phyloP scores from a whole-genome alignment of 2,113 vertebrate genomes.

The Podiceps cristatus region DNA sequence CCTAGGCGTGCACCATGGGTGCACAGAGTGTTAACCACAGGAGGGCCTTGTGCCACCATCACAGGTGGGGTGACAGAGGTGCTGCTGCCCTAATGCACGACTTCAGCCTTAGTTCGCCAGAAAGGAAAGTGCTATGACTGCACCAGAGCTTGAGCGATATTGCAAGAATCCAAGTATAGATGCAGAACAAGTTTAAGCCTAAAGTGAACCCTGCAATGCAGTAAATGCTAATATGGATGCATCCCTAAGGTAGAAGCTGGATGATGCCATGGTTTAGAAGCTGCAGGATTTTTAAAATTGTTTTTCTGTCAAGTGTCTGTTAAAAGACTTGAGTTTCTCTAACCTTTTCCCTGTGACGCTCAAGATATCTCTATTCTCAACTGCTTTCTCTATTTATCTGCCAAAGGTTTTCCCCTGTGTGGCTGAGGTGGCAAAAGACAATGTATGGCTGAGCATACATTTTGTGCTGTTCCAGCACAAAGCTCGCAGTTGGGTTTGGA shows the following conservation, averaged over 20 bases:
- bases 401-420: not conserved
- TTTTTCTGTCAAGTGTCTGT: not conserved
- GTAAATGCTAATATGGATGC: not conserved
- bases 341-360: not conserved
- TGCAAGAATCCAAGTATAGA: not conserved
- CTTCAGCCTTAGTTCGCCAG: not conserved
- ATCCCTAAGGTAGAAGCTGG: not conserved
- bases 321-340: not conserved
- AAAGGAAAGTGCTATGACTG: not conserved
- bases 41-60: not conserved
- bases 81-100: not conserved
- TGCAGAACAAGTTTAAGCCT: not conserved
- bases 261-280: not conserved
- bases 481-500: not conserved
- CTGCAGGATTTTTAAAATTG: not conserved
- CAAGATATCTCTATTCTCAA: not conserved
- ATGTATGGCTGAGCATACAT: not conserved
- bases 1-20: fast-evolving
- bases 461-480: not conserved
- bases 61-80: not conserved
- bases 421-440: not conserved
- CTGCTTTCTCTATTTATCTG: not conserved
- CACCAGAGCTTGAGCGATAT: not conserved
- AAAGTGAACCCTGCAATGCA: constrained; percentile 21
- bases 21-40: not conserved